Conservation (phyloP, 2,797 vertebrate genomes). For the Coreius guichenoti region DNA sequence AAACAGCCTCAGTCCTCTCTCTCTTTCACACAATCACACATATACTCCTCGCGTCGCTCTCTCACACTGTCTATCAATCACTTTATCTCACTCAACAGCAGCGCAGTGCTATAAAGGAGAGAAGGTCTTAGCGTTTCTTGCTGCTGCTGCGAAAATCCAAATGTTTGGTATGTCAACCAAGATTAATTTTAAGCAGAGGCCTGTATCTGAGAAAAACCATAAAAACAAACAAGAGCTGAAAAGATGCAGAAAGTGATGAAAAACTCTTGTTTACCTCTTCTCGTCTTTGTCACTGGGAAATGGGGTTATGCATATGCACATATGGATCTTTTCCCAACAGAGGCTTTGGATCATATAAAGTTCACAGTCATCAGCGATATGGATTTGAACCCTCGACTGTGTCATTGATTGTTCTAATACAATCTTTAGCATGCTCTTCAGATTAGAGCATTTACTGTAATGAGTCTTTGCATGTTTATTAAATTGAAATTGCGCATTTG, state of each 20-base stretch:
- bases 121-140: neutral
- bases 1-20: constrained; percentile 10
- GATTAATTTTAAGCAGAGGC: neutral
- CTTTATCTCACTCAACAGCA: constrained; percentile 12
- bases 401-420: neutral
- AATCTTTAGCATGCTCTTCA: neutral
- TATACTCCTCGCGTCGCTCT: neutral
- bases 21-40: neutral
- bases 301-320: neutral
- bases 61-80: constrained; percentile 15
- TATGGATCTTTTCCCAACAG: neutral
- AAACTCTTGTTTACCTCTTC: neutral
- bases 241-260: constrained; percentile 15
- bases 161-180: constrained; percentile 21
- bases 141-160: neutral
- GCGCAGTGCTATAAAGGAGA: neutral
- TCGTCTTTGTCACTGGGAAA: neutral
- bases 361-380: neutral
- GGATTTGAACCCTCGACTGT: neutral
- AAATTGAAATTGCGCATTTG: neutral
- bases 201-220: neutral
- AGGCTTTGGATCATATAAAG: constrained; percentile 19
- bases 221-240: constrained; percentile 8
- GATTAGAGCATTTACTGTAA: neutral
- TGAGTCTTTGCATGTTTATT: neutral